Evolutionary conservation across 1,140 invertebrate genomes (phyloP).

Genomic region (Steinernema feltiae): DNA sequence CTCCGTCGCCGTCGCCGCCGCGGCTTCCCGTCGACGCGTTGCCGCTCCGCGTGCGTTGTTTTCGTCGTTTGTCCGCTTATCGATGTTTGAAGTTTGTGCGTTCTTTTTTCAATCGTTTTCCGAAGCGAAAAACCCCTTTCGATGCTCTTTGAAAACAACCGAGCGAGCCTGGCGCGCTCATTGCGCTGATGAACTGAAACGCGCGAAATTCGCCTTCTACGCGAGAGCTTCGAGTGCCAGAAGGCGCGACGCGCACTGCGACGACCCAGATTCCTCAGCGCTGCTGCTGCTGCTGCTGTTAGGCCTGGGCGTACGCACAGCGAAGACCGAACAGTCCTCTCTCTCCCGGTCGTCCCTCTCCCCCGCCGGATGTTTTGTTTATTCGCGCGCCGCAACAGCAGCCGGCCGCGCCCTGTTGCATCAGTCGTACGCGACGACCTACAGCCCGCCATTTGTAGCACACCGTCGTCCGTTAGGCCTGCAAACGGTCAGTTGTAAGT

Average conservation of each 20-base stretch:
- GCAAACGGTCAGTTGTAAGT: no score
- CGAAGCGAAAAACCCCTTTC: background rate
- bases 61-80: conserved; percentile 4
- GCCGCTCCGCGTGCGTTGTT: background rate
- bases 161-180: background rate
- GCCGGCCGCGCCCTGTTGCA: no score
- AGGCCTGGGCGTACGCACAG: no score
- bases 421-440: no score
- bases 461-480: no score
- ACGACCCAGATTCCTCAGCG: background rate
- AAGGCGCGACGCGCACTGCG: background rate
- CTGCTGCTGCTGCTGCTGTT: no score
- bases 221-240: background rate
- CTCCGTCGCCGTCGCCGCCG: background rate
- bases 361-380: no score
- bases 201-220: background rate
- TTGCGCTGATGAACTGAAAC: no score
- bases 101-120: background rate
- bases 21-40: background rate
- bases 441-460: no score
- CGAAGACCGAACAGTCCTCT: no score
- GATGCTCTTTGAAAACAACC: background rate
- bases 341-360: no score
- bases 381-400: no score
- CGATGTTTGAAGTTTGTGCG: conserved; percentile 5